A percentile compares a stretch with the other conserved stretches of the same genome.
Evolutionary conservation across 2,797 vertebrate genomes (phyloP).

Genomic region (Sebastes diploproa): DNA sequence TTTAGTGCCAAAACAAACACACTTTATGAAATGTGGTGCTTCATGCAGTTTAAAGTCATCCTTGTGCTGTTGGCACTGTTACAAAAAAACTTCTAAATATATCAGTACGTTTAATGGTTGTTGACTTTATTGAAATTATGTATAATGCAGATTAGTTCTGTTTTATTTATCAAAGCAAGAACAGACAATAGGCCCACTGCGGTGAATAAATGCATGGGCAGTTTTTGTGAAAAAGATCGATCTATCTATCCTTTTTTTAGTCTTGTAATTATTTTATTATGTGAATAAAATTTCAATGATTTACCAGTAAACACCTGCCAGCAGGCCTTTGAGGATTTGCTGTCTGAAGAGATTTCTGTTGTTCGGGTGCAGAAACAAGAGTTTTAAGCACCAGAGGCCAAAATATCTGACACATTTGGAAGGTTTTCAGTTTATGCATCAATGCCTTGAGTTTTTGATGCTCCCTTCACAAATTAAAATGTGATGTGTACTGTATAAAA

Average conservation of each 20-base stretch:
- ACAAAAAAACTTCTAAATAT: not conserved
- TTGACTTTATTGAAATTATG: not conserved
- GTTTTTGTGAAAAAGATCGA: not conserved
- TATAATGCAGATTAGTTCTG: not conserved
- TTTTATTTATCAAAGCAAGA: not conserved
- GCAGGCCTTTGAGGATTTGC: not conserved
- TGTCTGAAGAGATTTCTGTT: not conserved
- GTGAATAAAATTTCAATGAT: not conserved
- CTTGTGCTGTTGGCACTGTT: not conserved
- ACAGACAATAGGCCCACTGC: not conserved
- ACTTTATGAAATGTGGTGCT: slow-evolving; percentile 40
- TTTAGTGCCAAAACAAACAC: not conserved
- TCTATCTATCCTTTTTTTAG: not conserved
- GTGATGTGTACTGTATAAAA: not conserved
- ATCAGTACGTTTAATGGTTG: not conserved
- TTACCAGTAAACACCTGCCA: not conserved
- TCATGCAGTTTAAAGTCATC: not conserved
- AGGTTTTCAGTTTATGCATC: not conserved
- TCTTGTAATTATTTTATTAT: not conserved
- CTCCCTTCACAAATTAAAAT: not conserved
- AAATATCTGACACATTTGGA: not conserved
- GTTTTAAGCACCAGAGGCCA: not conserved
- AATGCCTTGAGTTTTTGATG: not conserved
- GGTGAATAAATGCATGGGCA: not conserved
- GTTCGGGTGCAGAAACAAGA: not conserved